These are phyloP conservation scores for Reticulitermes lucifugus DNA, from an alignment of 2,888 invertebrate genomes.

Conservation along the genomic window DNA sequence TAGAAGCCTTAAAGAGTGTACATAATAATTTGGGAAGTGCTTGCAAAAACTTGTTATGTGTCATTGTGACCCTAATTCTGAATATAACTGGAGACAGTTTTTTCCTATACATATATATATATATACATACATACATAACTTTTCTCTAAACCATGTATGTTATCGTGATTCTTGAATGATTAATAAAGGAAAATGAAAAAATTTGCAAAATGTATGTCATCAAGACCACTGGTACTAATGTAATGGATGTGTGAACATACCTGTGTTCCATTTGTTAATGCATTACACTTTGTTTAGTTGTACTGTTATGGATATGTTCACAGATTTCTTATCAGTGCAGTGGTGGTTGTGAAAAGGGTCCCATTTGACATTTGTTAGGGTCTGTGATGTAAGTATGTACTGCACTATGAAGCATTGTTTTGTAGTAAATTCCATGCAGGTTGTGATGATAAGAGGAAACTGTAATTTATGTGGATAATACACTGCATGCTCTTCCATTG, in stretches of 20 bases:
- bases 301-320: background rate
- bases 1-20: background rate
- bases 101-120: too few relatives aligned
- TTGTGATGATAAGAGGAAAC: too few relatives aligned
- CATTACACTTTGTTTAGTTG: background rate
- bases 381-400: background rate
- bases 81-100: too few relatives aligned
- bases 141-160: background rate
- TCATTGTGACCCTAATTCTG: too few relatives aligned
- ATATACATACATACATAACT: too few relatives aligned
- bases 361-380: background rate
- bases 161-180: background rate
- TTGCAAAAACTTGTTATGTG: background rate
- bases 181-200: background rate
- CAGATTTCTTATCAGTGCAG: background rate
- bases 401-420: background rate
- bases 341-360: constrained; percentile 16
- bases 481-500: background rate
- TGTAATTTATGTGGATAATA: too few relatives aligned
- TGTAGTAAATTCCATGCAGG: too few relatives aligned
- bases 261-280: background rate
- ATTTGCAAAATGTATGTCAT: background rate
- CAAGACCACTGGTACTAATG: background rate
- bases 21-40: background rate
- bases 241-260: background rate